Conservation (phyloP, 92 coral and sea anemone genomes). For the Porites evermanni region DNA sequence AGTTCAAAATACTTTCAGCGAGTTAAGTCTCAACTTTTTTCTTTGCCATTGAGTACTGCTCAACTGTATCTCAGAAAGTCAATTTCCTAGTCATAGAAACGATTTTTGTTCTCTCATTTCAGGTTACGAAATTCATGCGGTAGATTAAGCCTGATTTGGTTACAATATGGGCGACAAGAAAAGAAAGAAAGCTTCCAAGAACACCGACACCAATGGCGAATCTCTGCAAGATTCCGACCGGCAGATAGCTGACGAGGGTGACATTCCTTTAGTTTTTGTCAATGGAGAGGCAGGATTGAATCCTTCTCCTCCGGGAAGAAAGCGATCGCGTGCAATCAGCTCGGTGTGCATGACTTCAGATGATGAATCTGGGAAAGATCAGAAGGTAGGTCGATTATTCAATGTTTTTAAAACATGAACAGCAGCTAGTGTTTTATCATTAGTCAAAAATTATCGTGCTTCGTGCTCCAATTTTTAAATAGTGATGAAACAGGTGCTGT, state of each 20-base stretch:
- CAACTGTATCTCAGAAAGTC: too few species aligned
- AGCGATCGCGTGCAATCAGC: conserved; percentile 30
- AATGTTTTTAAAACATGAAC: background rate
- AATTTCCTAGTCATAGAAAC: too few species aligned
- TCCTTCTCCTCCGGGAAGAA: background rate
- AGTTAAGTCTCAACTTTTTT: too few species aligned
- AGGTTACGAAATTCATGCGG: background rate
- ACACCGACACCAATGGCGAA: background rate
- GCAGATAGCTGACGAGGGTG: background rate
- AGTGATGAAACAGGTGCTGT: too few species aligned
- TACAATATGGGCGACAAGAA: background rate
- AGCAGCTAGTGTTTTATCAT: too few species aligned
- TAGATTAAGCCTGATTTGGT: background rate
- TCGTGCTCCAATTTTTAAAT: too few species aligned
- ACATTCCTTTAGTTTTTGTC: conserved; percentile 14
- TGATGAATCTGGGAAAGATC: background rate
- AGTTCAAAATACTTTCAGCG: too few species aligned
- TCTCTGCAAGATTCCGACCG: background rate
- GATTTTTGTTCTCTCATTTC: too few species aligned
- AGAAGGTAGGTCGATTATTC: background rate
- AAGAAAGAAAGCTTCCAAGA: background rate
- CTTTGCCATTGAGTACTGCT: too few species aligned
- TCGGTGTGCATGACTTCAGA: conserved; percentile 30
- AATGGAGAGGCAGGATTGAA: background rate
- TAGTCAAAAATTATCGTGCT: too few species aligned